These are phyloP conservation scores for Schizaphis graminum DNA, from an alignment of 2,888 invertebrate genomes.

Conservation along the genomic window DNA sequence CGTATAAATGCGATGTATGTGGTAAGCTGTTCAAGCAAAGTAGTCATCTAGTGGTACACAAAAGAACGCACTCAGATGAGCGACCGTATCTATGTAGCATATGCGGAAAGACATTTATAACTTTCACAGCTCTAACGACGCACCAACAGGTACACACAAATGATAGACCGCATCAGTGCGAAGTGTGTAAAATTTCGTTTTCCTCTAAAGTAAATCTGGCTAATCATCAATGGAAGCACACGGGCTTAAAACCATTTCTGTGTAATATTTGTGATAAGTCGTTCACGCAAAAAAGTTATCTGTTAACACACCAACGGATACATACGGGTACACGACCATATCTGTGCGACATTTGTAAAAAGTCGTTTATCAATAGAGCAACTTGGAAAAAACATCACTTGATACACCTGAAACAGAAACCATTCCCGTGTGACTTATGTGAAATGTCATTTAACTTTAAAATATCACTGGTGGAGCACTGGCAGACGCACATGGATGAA, in stretches of 20 bases:
- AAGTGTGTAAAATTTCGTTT: not conserved
- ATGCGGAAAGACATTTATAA: not conserved
- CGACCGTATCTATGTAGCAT: not conserved
- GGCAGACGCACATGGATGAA: not conserved
- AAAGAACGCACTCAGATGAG: not conserved
- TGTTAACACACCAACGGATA: not conserved
- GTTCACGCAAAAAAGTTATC: not conserved
- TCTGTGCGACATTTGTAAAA: not conserved
- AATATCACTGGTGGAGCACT: not conserved
- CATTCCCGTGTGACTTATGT: not conserved
- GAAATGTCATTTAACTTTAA: not conserved
- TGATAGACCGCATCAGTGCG: not conserved
- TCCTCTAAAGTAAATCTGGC: not conserved
- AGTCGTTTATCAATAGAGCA: not conserved
- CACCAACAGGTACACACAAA: not conserved
- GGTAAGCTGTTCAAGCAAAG: no score
- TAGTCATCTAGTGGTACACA: no score
- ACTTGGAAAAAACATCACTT: not conserved
- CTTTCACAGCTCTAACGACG: rapidly evolving
- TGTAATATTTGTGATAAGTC: not conserved
- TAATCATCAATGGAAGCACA: not conserved
- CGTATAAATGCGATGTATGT: no score
- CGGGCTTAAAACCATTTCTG: not conserved
- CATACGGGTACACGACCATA: not conserved
- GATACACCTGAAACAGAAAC: not conserved